Conservation (phyloP, 2,113 vertebrate species). For the Apteryx mantelli region DNA sequence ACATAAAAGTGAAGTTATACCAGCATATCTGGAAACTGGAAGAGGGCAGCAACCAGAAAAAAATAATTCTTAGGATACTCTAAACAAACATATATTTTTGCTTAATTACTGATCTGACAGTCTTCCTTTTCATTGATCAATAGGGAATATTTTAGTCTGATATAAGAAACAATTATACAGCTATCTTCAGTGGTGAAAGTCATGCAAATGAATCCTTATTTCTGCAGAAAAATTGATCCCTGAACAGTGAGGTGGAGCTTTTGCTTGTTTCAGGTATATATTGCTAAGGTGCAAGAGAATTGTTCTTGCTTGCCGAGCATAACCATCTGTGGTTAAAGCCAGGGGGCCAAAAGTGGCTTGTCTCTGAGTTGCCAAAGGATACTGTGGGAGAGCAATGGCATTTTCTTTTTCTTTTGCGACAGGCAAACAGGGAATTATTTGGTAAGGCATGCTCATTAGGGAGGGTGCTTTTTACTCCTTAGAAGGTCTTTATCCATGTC, state of each 20-base stretch:
- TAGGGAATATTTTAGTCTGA: neutral
- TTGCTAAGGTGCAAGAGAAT: neutral
- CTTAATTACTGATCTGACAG: neutral
- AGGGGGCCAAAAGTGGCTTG: neutral
- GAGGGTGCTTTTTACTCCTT: constrained; percentile 2
- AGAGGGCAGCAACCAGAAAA: neutral
- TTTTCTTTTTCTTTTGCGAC: constrained; percentile 1
- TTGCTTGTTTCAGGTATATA: neutral
- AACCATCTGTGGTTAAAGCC: neutral
- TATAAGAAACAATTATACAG: neutral
- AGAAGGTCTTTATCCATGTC: constrained; percentile 29
- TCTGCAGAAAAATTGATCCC: neutral
- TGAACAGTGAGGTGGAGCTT: neutral
- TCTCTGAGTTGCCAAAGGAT: neutral
- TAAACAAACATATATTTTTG: constrained; percentile 31
- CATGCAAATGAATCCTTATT: neutral
- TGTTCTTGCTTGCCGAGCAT: neutral
- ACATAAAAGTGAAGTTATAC: constrained; percentile 33
- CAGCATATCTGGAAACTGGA: constrained; percentile 26
- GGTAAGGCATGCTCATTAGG: neutral
- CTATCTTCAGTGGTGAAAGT: neutral
- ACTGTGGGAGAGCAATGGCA: neutral
- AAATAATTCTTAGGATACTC: neutral
- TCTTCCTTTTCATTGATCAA: neutral
- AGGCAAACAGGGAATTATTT: neutral